A percentile compares a stretch with the other conserved stretches of the same genome.
Evolutionary conservation across 2,888 invertebrate genomes (phyloP).

Genomic region (Automeris io): DNA sequence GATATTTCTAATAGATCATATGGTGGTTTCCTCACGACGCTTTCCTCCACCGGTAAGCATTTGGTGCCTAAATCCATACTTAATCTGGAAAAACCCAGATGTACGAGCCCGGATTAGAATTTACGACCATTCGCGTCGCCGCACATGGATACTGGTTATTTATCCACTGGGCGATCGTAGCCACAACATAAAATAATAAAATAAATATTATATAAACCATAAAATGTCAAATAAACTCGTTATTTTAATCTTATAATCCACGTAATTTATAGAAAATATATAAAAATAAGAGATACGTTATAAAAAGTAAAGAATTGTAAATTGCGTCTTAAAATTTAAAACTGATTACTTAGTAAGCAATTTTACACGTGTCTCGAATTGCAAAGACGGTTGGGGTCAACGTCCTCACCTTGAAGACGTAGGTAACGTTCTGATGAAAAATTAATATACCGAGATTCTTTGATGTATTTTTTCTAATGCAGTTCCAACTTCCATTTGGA

Average conservation of each 20-base stretch:
- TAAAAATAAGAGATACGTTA: neutral
- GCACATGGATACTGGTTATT: too few relatives aligned
- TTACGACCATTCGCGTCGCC: too few relatives aligned
- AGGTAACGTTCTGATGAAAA: conserved; percentile 28
- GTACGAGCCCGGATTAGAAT: too few relatives aligned
- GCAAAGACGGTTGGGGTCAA: conserved; percentile 19
- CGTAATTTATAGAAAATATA: neutral
- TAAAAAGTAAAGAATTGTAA: neutral
- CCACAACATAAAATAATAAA: too few relatives aligned
- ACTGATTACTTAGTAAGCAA: conserved; percentile 3
- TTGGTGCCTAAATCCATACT: too few relatives aligned
- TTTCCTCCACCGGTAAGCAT: too few relatives aligned
- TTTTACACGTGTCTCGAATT: conserved; percentile 5
- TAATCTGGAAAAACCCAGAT: too few relatives aligned
- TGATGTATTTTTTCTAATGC: conserved; percentile 27
- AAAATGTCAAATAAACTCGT: too few relatives aligned
- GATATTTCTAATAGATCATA: too few relatives aligned
- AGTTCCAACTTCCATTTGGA: conserved; percentile 24
- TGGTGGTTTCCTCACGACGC: too few relatives aligned
- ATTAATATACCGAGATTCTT: conserved; percentile 29
- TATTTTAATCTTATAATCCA: neutral
- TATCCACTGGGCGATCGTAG: too few relatives aligned
- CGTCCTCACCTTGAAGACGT: conserved; percentile 14
- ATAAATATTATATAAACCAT: too few relatives aligned
- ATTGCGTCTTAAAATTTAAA: neutral